Evolutionary conservation across 1,140 invertebrate species (phyloP).

Genomic region (Telenomus remus): DNA sequence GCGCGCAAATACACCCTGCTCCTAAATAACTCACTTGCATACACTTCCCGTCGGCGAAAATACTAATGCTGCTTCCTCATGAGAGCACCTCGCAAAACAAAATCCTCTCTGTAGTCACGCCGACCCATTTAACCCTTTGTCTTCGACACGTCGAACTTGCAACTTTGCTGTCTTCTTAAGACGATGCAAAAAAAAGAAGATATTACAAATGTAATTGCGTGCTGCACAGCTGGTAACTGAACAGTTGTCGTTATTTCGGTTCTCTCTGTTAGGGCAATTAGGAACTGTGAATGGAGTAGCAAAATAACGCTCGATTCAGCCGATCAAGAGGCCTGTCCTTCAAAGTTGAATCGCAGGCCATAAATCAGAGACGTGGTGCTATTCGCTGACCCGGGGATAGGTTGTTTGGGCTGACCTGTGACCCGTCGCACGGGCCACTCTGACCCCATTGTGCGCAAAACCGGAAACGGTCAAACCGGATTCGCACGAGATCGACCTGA

Average conservation of each 20-base stretch:
- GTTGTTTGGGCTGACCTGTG: constrained; percentile 75
- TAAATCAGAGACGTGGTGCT: constrained; percentile 71
- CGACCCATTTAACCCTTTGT: constrained; percentile 24
- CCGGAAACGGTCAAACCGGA: constrained; percentile 65
- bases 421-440: constrained; percentile 67
- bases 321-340: constrained; percentile 49
- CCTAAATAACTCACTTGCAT: constrained; percentile 41
- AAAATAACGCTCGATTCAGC: constrained; percentile 32
- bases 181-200: not conserved
- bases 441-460: constrained; percentile 65
- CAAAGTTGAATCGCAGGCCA: constrained; percentile 61
- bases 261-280: constrained; percentile 8
- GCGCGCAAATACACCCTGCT: constrained; percentile 36
- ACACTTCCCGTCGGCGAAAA: constrained; percentile 38
- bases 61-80: constrained; percentile 52
- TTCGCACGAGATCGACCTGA: constrained; percentile 63
- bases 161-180: not conserved
- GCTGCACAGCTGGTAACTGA: no score
- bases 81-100: constrained; percentile 14
- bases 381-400: constrained; percentile 71
- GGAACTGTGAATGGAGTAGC: not conserved
- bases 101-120: constrained; percentile 33
- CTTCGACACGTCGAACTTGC: constrained; percentile 10
- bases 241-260: no score
- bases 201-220: no score